Base-by-base conservation (phyloP, 2,113 vertebrate species). In the Brachypteracias leptosomus region DNA sequence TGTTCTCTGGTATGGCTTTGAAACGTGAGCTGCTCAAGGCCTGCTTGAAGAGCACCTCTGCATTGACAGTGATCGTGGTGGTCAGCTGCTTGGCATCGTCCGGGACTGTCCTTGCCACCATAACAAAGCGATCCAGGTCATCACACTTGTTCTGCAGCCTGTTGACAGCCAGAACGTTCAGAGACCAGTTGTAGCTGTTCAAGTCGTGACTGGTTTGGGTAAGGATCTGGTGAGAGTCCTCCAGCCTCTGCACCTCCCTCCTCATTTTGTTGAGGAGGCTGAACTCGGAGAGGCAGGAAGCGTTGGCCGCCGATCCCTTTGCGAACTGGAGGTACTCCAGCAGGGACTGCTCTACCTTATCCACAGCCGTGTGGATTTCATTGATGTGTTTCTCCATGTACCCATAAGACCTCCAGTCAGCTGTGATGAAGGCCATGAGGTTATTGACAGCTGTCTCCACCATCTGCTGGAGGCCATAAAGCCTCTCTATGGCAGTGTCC, bases 141-240 rank as follows among this genome's bases (percentile, higher is more conserved):
- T 99, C 99, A 9, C 97, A 99, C 94, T 99, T 99, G 97, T 94
- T 98, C 63, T 98, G 98, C 52, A 98, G 97, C 85, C 98, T 99
- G 89, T 98, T 98, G 66, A 96, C 63, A 29, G 96, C 98, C 15
- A 99, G 95, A 33, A 98, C 68, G 3, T 98, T 99, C 84, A 98
- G 95, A 19, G 99, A 98, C 99, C 99, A 99, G 95, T 94, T 97
- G 93, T 97, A 98, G 89, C 97, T 98, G 57, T 98, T 99, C 90
- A 99, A 93, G 74, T 98, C 97, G 0, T 98, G 99, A 88, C 98
- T 98, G 89, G 98, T 98, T 92, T 99, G 99, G 74, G 98, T 98
- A 19, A 99, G 98, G 89, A 99, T 99, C 97, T 99, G 99, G 92
- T 99, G 97, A 6, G 99, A 99, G 94, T 99, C 99, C 79, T 99